These are phyloP conservation scores for Mugil cephalus DNA, from an alignment of 2,113 vertebrate genomes.

Conservation along the genomic window DNA sequence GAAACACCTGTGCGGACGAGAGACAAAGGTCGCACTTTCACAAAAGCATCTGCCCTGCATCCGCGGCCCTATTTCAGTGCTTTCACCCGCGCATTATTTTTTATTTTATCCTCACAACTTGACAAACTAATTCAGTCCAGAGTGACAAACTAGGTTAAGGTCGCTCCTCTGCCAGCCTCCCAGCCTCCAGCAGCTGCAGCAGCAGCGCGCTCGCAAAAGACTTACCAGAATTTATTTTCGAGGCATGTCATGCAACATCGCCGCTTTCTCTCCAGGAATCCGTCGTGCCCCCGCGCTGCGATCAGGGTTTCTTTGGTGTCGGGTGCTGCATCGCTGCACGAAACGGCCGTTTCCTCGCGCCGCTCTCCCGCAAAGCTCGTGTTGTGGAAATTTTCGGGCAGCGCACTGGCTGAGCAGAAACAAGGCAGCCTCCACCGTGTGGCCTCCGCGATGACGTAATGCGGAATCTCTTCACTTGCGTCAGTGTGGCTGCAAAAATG, in stretches of 20 bases:
- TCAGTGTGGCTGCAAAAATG: conserved; percentile 58
- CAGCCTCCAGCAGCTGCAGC: conserved; percentile 63
- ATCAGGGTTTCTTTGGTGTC: conserved; percentile 60
- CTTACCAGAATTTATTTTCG: conserved; percentile 82
- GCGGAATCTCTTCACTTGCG: conserved; percentile 81
- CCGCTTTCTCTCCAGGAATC: conserved; percentile 65
- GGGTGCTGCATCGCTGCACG: conserved; percentile 63
- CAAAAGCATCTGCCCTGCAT: not conserved
- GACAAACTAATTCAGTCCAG: conserved; percentile 73
- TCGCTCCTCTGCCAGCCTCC: conserved; percentile 68
- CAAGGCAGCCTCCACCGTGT: conserved; percentile 71
- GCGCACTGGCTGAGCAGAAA: conserved; percentile 72
- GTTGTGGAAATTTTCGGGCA: conserved; percentile 75
- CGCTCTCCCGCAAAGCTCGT: conserved; percentile 65
- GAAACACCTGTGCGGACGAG: conserved; percentile 59
- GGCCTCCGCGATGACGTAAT: conserved; percentile 85
- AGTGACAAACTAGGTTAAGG: conserved; percentile 82
- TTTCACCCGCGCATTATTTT: conserved; percentile 2
- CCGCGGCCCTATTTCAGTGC: not conserved
- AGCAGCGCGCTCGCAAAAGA: conserved; percentile 81
- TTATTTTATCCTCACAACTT: conserved; percentile 49
- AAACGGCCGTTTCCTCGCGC: conserved; percentile 47
- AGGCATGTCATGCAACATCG: conserved; percentile 74
- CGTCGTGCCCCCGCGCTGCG: conserved; percentile 43
- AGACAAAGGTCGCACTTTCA: conserved; percentile 49